Percentiles rank a stretch among this genome's conserved stretches.
Conservation (phyloP, 2,888 invertebrate genomes). For the Drosophila formosana region DNA sequence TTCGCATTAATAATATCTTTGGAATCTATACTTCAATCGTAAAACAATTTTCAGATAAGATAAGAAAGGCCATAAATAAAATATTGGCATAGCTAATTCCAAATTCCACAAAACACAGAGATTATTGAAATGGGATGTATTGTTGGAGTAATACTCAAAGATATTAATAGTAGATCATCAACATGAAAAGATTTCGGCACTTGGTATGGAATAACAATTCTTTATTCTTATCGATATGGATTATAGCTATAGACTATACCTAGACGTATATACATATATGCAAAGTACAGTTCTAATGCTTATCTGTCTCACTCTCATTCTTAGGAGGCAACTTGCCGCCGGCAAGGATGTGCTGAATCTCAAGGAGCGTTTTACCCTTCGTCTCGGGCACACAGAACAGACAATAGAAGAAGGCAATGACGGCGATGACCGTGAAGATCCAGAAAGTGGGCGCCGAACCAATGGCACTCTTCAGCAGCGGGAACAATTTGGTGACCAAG, state of each 20-base stretch:
- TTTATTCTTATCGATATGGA: conserved; percentile 26
- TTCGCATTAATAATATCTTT: background rate
- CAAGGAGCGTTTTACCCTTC: conserved; percentile 79
- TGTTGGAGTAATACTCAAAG: too few species aligned
- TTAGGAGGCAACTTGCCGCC: conserved; percentile 43
- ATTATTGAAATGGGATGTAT: background rate
- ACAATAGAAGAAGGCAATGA: conserved; percentile 88
- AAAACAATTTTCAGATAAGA: background rate
- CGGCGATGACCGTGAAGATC: conserved; percentile 89
- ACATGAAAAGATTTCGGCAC: background rate
- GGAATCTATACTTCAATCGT: background rate
- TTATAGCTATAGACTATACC: conserved; percentile 22
- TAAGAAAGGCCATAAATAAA: background rate
- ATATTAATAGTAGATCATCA: background rate
- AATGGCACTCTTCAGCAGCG: conserved; percentile 86
- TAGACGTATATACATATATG: conserved; percentile 6
- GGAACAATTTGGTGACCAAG: conserved; percentile 90
- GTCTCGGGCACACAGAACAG: conserved; percentile 87
- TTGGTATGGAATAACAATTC: background rate
- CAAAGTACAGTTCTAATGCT: conserved; percentile 7
- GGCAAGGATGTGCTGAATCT: conserved; percentile 71
- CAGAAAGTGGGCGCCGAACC: conserved; percentile 90
- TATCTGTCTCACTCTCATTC: conserved; percentile 1
- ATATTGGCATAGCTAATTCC: background rate
- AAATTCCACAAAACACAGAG: background rate